These are phyloP conservation scores for Scomber scombrus DNA, from an alignment of 2,113 vertebrate species.

Conservation along the genomic window DNA sequence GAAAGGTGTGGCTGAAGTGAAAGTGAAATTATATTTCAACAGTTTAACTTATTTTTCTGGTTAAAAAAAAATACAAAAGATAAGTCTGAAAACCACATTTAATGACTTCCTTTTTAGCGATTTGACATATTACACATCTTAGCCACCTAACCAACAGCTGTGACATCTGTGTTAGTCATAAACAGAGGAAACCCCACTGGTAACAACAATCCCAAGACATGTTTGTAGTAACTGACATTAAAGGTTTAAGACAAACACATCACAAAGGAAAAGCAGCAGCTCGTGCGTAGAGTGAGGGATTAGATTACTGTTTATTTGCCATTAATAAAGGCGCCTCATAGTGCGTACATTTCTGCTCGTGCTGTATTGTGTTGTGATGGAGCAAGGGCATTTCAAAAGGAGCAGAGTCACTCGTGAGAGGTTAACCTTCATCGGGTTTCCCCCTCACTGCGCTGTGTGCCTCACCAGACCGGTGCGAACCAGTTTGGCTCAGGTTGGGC, in stretches of 20 bases:
- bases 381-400: constrained; percentile 40
- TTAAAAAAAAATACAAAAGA: neutral
- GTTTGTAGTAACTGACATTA: neutral
- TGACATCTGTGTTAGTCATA: constrained; percentile 11
- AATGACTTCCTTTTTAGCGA: no score
- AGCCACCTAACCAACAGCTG: neutral
- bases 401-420: constrained; percentile 48
- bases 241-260: neutral
- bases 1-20: neutral
- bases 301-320: neutral
- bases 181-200: neutral
- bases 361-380: constrained; percentile 33
- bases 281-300: neutral
- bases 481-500: constrained; percentile 73
- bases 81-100: neutral
- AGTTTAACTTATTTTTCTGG: no score
- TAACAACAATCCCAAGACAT: neutral
- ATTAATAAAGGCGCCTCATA: neutral
- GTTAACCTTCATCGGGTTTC: constrained; percentile 66
- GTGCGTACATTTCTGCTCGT: neutral
- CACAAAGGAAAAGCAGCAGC: neutral
- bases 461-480: constrained; percentile 78
- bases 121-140: neutral
- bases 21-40: neutral
- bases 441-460: constrained; percentile 39